Evolutionary conservation across 2,797 vertebrate genomes (phyloP).

Genomic region (Choloepus didactylus): DNA sequence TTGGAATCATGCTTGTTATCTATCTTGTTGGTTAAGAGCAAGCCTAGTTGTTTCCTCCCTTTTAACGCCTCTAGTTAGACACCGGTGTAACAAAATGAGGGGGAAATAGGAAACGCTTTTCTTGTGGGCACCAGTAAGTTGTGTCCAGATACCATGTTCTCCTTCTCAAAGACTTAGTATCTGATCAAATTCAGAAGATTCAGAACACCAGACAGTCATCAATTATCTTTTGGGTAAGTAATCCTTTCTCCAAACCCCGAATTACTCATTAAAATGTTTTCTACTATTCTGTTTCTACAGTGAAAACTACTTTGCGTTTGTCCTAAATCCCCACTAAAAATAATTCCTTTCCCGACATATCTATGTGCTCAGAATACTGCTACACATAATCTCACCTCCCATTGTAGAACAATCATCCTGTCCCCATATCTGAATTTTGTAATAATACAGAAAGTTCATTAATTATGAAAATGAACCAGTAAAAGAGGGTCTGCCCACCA

Average conservation of each 20-base stretch:
- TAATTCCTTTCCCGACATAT: background rate
- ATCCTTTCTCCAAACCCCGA: background rate
- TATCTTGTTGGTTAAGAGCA: background rate
- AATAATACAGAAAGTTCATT: background rate
- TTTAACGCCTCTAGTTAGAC: background rate
- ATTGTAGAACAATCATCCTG: background rate
- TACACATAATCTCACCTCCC: background rate
- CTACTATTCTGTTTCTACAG: background rate
- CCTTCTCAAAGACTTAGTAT: background rate
- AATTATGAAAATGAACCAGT: constrained; percentile 31
- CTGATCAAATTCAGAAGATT: background rate
- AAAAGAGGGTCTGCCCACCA: background rate
- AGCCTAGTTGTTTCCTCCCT: background rate
- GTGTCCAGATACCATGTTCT: background rate
- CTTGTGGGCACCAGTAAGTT: background rate
- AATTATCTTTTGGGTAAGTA: background rate
- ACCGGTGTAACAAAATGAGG: background rate
- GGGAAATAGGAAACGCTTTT: background rate
- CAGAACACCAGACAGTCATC: background rate
- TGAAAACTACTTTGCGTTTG: background rate
- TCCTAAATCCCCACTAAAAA: background rate
- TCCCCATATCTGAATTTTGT: background rate
- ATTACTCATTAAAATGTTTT: background rate
- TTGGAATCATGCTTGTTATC: constrained; percentile 11
- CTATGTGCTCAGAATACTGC: background rate